A percentile compares a stretch with the other conserved stretches of the same genome.
phyloP scores from a whole-genome alignment of 2,797 vertebrate species.

The Heterohyrax brucei region DNA sequence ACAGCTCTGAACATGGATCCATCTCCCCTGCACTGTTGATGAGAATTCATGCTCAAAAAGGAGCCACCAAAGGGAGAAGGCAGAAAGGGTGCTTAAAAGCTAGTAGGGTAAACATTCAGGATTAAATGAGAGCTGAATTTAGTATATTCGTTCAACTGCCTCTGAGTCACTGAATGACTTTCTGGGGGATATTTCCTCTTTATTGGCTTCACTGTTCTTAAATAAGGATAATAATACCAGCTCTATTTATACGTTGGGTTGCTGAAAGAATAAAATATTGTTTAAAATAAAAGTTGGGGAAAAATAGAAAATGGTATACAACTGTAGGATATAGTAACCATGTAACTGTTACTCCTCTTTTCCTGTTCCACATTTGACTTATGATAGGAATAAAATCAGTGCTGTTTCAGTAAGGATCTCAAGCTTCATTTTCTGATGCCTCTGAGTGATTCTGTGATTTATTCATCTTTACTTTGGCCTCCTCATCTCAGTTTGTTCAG shows the following conservation, averaged over 20 bases:
- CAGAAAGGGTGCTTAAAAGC: constrained; percentile 42
- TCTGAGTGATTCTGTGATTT: constrained; percentile 34
- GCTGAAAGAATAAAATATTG: constrained; percentile 42
- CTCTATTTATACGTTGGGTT: constrained; percentile 48
- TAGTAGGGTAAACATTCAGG: neutral
- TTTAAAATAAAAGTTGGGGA: constrained; percentile 12
- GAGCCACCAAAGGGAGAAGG: neutral
- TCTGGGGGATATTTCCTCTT: constrained; percentile 12
- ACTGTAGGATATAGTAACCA: constrained; percentile 7
- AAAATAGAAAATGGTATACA: constrained; percentile 46
- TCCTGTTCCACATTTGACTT: constrained; percentile 49
- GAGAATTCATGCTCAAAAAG: constrained; percentile 50
- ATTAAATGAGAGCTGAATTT: constrained; percentile 21
- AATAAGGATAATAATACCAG: constrained; percentile 33
- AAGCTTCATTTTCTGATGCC: constrained; percentile 20
- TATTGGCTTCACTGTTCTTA: constrained; percentile 23
- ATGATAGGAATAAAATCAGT: neutral
- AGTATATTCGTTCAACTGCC: neutral
- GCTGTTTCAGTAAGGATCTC: constrained; percentile 5
- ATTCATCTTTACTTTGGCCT: constrained; percentile 22
- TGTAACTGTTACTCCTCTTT: constrained; percentile 34
- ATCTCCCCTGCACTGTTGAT: neutral
- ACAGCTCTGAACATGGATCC: constrained; percentile 27
- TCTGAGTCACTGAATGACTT: constrained; percentile 58
- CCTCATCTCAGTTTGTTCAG: neutral